Percentiles rank a stretch among this genome's conserved stretches.
Conservation (phyloP, 2,888 invertebrate genomes). For the Xanthorhoe designata region DNA sequence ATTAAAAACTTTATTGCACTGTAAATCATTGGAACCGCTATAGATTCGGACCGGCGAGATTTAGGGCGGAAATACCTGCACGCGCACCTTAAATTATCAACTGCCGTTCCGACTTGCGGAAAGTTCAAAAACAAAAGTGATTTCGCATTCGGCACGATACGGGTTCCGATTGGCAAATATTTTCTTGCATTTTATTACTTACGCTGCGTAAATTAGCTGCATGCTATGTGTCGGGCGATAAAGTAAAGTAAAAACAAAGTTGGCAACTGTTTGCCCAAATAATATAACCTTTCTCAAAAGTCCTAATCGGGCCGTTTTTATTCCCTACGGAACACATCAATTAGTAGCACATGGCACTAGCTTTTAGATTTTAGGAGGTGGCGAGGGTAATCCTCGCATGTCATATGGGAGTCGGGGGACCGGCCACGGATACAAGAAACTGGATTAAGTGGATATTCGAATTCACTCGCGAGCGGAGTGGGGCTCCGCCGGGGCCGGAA, state of each 20-base stretch:
- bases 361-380: constrained; percentile 69
- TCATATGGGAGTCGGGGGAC: constrained; percentile 59
- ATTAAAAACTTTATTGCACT: constrained; percentile 70
- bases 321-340: constrained; percentile 72
- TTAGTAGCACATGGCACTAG: constrained; percentile 76
- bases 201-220: constrained; percentile 42
- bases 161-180: constrained; percentile 56
- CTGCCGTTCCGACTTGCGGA: constrained; percentile 47
- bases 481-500: constrained; percentile 47
- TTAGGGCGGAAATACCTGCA: constrained; percentile 54
- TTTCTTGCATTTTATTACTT: constrained; percentile 50
- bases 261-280: constrained; percentile 32
- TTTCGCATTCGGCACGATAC: constrained; percentile 45
- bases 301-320: constrained; percentile 75
- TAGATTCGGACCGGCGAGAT: constrained; percentile 57
- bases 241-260: constrained; percentile 47
- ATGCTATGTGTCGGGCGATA: constrained; percentile 40
- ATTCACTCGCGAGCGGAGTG: constrained; percentile 43
- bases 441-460: constrained; percentile 59
- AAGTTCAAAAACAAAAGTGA: constrained; percentile 60
- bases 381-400: constrained; percentile 62
- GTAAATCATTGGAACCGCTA: constrained; percentile 60
- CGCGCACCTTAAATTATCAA: constrained; percentile 59
- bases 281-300: constrained; percentile 43
- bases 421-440: constrained; percentile 50